Conservation (phyloP, 37 sponge, comb jelly and placozoan genomes). For the Crambe crambe region DNA sequence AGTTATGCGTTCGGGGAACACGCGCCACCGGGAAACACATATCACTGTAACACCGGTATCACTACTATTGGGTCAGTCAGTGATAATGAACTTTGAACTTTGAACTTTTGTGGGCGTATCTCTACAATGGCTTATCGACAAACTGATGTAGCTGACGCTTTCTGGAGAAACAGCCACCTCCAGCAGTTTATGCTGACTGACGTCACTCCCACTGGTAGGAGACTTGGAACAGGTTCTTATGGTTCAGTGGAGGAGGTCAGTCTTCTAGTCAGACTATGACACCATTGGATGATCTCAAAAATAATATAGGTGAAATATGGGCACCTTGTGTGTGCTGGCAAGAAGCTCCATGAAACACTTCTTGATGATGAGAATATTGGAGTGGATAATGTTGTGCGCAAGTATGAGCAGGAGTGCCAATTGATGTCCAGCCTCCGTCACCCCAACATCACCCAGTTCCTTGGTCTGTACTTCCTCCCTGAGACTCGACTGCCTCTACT, state of each 20-base stretch:
- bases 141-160: not conserved
- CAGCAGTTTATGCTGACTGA: conserved; percentile 32
- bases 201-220: not conserved
- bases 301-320: not conserved
- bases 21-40: no score
- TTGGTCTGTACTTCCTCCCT: conserved; percentile 17
- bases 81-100: no score
- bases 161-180: not conserved
- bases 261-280: no score
- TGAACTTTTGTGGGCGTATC: no score
- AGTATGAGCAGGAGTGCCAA: conserved; percentile 16
- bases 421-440: conserved; percentile 32
- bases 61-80: no score
- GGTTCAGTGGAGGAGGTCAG: not conserved
- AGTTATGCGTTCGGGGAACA: no score
- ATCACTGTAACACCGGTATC: no score
- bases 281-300: not conserved
- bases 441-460: conserved; percentile 46
- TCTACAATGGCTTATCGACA: no score
- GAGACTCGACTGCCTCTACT: conserved; percentile 12
- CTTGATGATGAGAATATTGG: not conserved
- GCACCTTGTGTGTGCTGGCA: conserved; percentile 9
- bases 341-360: not conserved
- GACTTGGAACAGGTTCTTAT: conserved; percentile 3
- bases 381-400: not conserved